A percentile compares a stretch with the other conserved stretches of the same genome.
These are phyloP conservation scores for Bombycilla garrulus DNA, from an alignment of 2,113 vertebrate species.

Conservation along the genomic window DNA sequence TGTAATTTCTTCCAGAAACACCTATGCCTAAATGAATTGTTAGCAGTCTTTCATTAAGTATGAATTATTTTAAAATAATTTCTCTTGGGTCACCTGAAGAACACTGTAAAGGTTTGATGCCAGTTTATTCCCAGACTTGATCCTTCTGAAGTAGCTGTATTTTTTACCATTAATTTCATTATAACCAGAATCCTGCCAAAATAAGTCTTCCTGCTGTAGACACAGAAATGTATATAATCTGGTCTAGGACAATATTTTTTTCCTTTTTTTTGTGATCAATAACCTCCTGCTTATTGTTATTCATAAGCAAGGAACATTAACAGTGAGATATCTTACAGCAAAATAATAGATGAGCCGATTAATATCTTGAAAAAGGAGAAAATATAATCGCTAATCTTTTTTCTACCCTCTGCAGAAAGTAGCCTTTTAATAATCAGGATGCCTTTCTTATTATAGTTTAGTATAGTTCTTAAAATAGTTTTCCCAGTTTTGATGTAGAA, in stretches of 20 bases:
- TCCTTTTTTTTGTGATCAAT: background rate
- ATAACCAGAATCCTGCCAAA: background rate
- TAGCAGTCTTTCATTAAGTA: background rate
- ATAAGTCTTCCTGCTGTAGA: background rate
- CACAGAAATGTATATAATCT: background rate
- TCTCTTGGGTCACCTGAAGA: background rate
- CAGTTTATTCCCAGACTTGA: background rate
- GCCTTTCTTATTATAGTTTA: background rate
- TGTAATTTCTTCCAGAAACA: accelerated
- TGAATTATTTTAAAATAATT: background rate
- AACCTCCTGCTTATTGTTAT: background rate
- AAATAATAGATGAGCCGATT: background rate
- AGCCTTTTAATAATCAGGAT: background rate
- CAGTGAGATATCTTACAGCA: background rate
- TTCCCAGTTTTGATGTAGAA: background rate
- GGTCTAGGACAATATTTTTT: background rate
- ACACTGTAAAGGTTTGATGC: background rate
- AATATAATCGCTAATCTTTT: background rate
- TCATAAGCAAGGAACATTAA: background rate
- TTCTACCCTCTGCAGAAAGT: background rate
- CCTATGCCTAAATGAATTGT: background rate
- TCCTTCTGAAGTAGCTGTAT: background rate
- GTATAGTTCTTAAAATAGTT: background rate
- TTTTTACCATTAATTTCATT: background rate
- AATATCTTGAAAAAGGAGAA: background rate